A percentile compares a stretch with the other conserved stretches of the same genome.
Evolutionary conservation across 2,888 invertebrate genomes (phyloP).

Genomic region (Oxystoma pomonae): DNA sequence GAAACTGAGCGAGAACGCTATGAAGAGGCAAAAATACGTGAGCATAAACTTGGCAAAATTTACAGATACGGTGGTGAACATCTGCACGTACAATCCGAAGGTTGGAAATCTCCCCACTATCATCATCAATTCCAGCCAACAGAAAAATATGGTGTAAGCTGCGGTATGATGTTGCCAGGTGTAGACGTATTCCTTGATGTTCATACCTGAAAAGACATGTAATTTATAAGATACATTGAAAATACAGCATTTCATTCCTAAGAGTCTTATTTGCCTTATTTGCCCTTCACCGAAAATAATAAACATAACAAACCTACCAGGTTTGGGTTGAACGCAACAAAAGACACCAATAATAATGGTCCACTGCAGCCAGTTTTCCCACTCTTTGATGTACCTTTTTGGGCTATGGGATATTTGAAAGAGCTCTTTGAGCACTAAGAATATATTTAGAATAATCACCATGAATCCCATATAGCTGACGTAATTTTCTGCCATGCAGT

Average conservation of each 20-base stretch:
- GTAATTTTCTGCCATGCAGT: slow-evolving; percentile 34
- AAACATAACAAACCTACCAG: background rate
- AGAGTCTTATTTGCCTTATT: too few relatives aligned
- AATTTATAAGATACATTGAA: too few relatives aligned
- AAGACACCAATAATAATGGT: slow-evolving; percentile 70
- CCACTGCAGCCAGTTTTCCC: slow-evolving; percentile 85
- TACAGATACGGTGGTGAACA: slow-evolving; percentile 80
- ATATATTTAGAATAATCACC: slow-evolving; percentile 60
- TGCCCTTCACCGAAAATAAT: too few relatives aligned
- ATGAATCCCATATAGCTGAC: slow-evolving; percentile 51
- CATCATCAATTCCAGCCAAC: slow-evolving; percentile 84
- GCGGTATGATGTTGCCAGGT: slow-evolving; percentile 79
- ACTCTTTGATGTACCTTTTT: slow-evolving; percentile 67
- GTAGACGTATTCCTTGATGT: slow-evolving; percentile 38
- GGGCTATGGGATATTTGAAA: slow-evolving; percentile 72
- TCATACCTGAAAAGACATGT: slow-evolving; percentile 14
- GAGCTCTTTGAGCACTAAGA: slow-evolving; percentile 68
- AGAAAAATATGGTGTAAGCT: slow-evolving; percentile 72
- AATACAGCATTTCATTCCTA: too few relatives aligned
- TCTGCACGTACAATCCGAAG: slow-evolving; percentile 82
- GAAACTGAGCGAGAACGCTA: slow-evolving; percentile 78
- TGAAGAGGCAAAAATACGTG: slow-evolving; percentile 74
- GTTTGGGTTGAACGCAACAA: slow-evolving; percentile 55
- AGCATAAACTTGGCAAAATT: slow-evolving; percentile 79
- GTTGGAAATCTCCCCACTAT: slow-evolving; percentile 81